phyloP scores from a whole-genome alignment of 2,888 invertebrate species.

The Steinernema hermaphroditum region DNA sequence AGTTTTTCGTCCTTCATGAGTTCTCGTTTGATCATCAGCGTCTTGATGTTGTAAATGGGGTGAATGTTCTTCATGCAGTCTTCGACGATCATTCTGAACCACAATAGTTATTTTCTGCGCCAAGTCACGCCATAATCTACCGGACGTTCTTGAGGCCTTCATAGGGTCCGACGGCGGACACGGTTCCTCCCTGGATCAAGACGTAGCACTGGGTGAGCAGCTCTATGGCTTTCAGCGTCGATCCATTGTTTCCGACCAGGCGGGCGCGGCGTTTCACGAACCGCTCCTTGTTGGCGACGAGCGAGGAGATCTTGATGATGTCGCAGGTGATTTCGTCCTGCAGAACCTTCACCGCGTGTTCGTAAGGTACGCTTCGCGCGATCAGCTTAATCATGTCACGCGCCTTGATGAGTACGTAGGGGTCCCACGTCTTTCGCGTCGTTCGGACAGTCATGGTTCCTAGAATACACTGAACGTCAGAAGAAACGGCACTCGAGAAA shows the following conservation, averaged over 20 bases:
- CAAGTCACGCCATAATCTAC: slow-evolving; percentile 35
- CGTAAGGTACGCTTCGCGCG: slow-evolving; percentile 91
- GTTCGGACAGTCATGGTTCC: slow-evolving; percentile 85
- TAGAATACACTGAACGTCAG: slow-evolving; percentile 67
- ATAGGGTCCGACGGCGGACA: slow-evolving; percentile 92
- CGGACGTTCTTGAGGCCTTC: slow-evolving; percentile 75
- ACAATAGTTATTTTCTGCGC: not conserved
- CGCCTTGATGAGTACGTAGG: slow-evolving; percentile 91
- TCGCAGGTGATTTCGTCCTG: slow-evolving; percentile 90
- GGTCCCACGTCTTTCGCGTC: slow-evolving; percentile 94
- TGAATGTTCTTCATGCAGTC: slow-evolving; percentile 99
- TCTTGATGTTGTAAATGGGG: slow-evolving; percentile 92
- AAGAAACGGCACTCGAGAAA: too few relatives aligned
- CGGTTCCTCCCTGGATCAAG: slow-evolving; percentile 84
- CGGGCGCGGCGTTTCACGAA: slow-evolving; percentile 92
- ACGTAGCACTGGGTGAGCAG: slow-evolving; percentile 93
- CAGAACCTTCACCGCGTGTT: slow-evolving; percentile 77
- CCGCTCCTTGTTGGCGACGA: slow-evolving; percentile 78
- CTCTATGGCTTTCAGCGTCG: slow-evolving; percentile 92
- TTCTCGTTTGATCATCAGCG: slow-evolving; percentile 94
- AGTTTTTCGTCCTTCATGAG: slow-evolving; percentile 88
- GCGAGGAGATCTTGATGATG: slow-evolving; percentile 90
- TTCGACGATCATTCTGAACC: slow-evolving; percentile 76
- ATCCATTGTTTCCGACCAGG: slow-evolving; percentile 92
- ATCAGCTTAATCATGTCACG: slow-evolving; percentile 91